phyloP scores from a whole-genome alignment of 2,797 vertebrate species.

The Acanthurus tractus region DNA sequence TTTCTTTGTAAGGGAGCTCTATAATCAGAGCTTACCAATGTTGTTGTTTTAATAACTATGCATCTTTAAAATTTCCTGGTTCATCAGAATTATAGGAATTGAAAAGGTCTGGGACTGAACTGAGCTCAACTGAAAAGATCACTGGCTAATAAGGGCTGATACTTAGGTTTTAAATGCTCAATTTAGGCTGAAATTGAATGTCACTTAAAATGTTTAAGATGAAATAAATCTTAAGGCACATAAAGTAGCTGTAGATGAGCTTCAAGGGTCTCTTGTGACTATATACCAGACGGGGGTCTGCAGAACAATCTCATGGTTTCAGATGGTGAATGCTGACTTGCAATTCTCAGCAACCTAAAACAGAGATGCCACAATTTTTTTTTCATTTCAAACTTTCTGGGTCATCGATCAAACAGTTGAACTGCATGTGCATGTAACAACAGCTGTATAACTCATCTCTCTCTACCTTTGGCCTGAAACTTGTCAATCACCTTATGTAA shows the following conservation, averaged over 20 bases:
- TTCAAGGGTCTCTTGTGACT: slow-evolving; percentile 6
- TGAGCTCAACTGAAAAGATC: neutral
- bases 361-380: too few species aligned
- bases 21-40: too few species aligned
- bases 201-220: neutral
- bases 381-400: too few species aligned
- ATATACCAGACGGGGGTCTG: too few species aligned
- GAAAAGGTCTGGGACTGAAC: neutral
- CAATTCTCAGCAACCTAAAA: too few species aligned
- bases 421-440: too few species aligned
- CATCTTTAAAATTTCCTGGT: neutral
- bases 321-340: neutral
- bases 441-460: too few species aligned
- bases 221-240: neutral
- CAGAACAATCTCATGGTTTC: neutral
- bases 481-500: too few species aligned
- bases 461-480: too few species aligned
- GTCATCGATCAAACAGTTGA: too few species aligned
- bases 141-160: slow-evolving; percentile 1
- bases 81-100: neutral
- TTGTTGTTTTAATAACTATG: neutral
- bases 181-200: neutral
- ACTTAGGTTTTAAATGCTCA: neutral
- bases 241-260: slow-evolving; percentile 1
- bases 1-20: neutral